phyloP scores from a whole-genome alignment of 2,888 invertebrate genomes.

The Drosophila macrospina region DNA sequence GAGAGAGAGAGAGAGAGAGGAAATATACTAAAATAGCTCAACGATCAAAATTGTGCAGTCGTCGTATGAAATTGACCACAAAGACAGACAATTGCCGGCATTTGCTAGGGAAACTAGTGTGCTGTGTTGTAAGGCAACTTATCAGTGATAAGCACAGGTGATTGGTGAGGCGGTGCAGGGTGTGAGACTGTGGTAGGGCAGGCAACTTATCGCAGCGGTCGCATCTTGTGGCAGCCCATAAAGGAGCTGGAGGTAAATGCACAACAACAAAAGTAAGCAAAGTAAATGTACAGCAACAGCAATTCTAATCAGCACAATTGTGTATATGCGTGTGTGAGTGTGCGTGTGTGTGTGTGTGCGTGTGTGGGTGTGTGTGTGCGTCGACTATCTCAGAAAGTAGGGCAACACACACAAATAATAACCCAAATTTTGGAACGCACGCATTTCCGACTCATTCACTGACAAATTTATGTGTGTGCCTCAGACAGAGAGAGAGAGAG shows the following conservation, averaged over 20 bases:
- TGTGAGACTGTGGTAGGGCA: background rate
- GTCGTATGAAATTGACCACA: constrained; percentile 53
- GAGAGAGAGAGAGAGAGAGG: background rate
- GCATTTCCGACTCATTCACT: constrained; percentile 64
- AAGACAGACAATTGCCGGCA: constrained; percentile 11
- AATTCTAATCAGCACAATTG: constrained; percentile 61
- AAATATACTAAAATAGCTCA: constrained; percentile 32
- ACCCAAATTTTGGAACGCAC: constrained; percentile 74
- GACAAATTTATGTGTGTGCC: constrained; percentile 22
- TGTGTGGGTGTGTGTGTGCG: constrained; percentile 27
- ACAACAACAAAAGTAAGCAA: constrained; percentile 1
- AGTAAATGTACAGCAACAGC: constrained; percentile 24
- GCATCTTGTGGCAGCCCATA: constrained; percentile 60
- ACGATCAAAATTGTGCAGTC: constrained; percentile 63
- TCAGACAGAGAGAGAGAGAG: constrained; percentile 15
- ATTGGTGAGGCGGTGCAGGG: background rate
- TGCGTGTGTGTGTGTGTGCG: constrained; percentile 4
- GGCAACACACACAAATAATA: constrained; percentile 71
- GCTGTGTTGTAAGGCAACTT: constrained; percentile 45
- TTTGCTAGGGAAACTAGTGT: constrained; percentile 28
- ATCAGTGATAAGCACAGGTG: constrained; percentile 30
- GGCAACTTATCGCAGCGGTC: constrained; percentile 49
- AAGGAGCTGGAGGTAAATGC: constrained; percentile 33
- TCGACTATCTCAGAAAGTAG: constrained; percentile 68
- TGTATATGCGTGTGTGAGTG: constrained; percentile 31